These are phyloP conservation scores for Centruroides vittatus DNA, from an alignment of 1,140 invertebrate species.

Conservation along the genomic window DNA sequence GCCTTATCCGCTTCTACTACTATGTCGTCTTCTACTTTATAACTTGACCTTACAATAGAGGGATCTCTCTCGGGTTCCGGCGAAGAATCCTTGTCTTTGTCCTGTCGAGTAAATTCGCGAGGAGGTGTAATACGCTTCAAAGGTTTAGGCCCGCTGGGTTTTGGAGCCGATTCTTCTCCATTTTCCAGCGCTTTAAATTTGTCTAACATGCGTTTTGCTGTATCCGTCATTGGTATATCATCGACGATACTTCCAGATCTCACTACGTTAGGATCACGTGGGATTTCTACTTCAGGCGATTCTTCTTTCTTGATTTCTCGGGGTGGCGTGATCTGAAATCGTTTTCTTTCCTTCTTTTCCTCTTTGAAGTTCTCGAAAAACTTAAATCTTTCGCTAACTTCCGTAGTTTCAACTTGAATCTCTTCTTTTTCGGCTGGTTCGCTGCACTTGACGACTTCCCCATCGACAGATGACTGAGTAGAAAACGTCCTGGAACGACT, in stretches of 20 bases:
- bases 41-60: conserved; percentile 18
- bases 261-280: conserved; percentile 57
- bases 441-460: conserved; percentile 48
- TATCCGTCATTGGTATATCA: conserved; percentile 43
- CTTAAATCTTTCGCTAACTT: conserved; percentile 69
- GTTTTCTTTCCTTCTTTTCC: conserved; percentile 40
- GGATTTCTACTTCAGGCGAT: conserved; percentile 57
- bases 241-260: conserved; percentile 42
- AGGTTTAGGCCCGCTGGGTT: conserved; percentile 50
- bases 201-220: conserved; percentile 59
- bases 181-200: conserved; percentile 65
- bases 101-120: conserved; percentile 46
- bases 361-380: conserved; percentile 74
- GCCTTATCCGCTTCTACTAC: conserved; percentile 49
- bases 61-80: conserved; percentile 22
- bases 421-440: conserved; percentile 59
- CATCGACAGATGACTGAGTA: conserved; percentile 30
- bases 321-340: conserved; percentile 72
- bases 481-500: not conserved
- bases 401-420: conserved; percentile 57
- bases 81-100: conserved; percentile 17
- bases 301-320: conserved; percentile 38
- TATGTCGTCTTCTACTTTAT: conserved; percentile 42
- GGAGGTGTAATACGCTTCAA: conserved; percentile 78
- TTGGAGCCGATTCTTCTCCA: conserved; percentile 38